Conservation (phyloP, 2,113 vertebrate species). For the Hoplias malabaricus region DNA sequence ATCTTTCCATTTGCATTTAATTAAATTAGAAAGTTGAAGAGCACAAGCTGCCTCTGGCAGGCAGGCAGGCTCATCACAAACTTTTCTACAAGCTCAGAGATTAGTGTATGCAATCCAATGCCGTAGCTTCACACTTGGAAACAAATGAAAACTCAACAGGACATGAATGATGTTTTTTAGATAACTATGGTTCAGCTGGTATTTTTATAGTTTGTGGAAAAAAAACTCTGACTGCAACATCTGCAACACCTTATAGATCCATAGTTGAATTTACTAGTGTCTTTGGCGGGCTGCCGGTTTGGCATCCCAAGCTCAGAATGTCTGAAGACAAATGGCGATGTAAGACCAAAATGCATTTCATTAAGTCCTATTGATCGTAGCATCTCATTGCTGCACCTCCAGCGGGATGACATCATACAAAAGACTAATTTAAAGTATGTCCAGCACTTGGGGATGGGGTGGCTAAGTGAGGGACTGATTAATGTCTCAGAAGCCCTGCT, state of each 20-base stretch:
- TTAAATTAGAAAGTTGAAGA: constrained; percentile 32
- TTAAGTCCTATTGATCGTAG: constrained; percentile 48
- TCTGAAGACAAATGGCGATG: constrained; percentile 25
- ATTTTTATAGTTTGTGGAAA: neutral
- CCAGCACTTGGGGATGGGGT: neutral
- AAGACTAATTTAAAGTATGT: neutral
- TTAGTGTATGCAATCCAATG: neutral
- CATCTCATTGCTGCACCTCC: constrained; percentile 21
- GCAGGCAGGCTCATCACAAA: neutral
- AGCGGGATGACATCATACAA: constrained; percentile 29
- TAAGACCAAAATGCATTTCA: constrained; percentile 35
- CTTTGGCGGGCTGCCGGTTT: neutral
- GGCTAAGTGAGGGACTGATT: neutral
- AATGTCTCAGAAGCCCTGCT: neutral
- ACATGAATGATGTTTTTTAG: neutral
- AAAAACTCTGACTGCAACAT: too few species aligned
- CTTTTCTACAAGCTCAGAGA: neutral
- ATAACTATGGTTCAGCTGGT: neutral
- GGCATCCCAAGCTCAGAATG: constrained; percentile 1
- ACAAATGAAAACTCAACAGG: constrained; percentile 4
- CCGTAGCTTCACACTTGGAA: neutral
- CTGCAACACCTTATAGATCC: neutral
- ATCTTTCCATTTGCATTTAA: constrained; percentile 37
- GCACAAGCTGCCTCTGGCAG: constrained; percentile 1
- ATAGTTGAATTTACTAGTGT: neutral